phyloP scores from a whole-genome alignment of 2,888 invertebrate species.

The Flabesymbios commensalis region DNA sequence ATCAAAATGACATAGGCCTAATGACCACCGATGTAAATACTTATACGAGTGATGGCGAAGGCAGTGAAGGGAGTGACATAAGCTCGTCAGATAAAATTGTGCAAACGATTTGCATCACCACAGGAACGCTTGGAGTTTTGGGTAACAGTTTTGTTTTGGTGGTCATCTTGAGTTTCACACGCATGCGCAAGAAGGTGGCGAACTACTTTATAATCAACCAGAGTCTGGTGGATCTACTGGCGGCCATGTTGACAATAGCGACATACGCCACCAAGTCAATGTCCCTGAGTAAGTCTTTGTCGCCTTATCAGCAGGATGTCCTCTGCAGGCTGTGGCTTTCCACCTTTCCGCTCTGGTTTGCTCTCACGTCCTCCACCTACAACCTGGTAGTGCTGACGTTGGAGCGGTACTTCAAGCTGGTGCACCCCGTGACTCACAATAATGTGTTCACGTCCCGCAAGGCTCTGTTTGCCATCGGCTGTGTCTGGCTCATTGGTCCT shows the following conservation, averaged over 20 bases:
- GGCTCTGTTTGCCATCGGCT: not conserved
- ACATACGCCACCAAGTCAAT: constrained; percentile 1
- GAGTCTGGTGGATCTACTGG: constrained; percentile 20
- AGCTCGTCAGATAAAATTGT: not conserved
- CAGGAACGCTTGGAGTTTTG: constrained; percentile 23
- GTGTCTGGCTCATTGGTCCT: constrained; percentile 20
- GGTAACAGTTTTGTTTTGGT: constrained; percentile 27
- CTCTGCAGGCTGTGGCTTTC: constrained; percentile 28
- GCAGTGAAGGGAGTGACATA: no score
- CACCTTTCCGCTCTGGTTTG: constrained; percentile 25
- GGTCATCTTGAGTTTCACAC: constrained; percentile 9
- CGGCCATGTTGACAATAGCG: constrained; percentile 18
- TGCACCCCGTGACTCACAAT: constrained; percentile 32
- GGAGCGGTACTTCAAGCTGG: constrained; percentile 25
- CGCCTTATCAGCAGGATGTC: constrained; percentile 2
- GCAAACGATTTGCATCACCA: constrained; percentile 17
- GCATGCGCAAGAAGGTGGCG: constrained; percentile 18
- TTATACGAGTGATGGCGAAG: no score
- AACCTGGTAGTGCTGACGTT: constrained; percentile 25
- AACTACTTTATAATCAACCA: constrained; percentile 28
- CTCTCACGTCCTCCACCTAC: constrained; percentile 28
- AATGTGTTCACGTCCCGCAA: constrained; percentile 18
- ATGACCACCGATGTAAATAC: no score
- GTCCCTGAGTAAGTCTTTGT: no score
- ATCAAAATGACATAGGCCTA: no score